These are phyloP conservation scores for Melanogrammus aeglefinus DNA, from an alignment of 2,797 vertebrate genomes.

Conservation along the genomic window DNA sequence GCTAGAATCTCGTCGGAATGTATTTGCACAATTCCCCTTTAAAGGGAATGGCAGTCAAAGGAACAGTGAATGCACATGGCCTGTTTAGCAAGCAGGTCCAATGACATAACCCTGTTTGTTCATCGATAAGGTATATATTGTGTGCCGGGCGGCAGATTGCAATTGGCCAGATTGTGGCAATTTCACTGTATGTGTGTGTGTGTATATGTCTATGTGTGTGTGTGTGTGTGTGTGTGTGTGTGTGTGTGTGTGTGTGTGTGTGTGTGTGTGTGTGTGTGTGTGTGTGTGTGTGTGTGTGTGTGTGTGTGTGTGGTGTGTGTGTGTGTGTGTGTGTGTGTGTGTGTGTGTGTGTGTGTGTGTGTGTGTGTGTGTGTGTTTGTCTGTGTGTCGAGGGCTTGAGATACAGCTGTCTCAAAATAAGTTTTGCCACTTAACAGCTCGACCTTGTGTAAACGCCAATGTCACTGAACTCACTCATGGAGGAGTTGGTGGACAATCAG, in stretches of 20 bases:
- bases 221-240: constrained; percentile 33
- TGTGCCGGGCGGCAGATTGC: constrained; percentile 22
- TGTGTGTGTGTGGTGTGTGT: constrained; percentile 38
- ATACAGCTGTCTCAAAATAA: constrained; percentile 75
- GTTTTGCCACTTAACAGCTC: constrained; percentile 70
- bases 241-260: constrained; percentile 32
- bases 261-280: constrained; percentile 62
- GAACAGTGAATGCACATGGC: constrained; percentile 30
- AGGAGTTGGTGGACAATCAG: constrained; percentile 32
- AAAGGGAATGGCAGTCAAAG: constrained; percentile 45
- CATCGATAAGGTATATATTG: constrained; percentile 50
- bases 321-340: constrained; percentile 39
- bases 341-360: constrained; percentile 3
- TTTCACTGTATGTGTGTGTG: constrained; percentile 15
- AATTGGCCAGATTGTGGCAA: constrained; percentile 15
- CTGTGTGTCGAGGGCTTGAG: constrained; percentile 64
- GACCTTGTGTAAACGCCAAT: constrained; percentile 70
- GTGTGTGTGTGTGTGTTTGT: constrained; percentile 55
- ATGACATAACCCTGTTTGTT: constrained; percentile 54
- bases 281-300: constrained; percentile 49
- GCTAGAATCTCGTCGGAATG: constrained; percentile 59
- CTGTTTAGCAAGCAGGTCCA: constrained; percentile 39
- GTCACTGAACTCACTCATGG: constrained; percentile 50
- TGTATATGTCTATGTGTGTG: constrained; percentile 20
- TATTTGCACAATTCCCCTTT: constrained; percentile 54